Conservation (phyloP, 2,113 vertebrate species). For the Vidua macroura region DNA sequence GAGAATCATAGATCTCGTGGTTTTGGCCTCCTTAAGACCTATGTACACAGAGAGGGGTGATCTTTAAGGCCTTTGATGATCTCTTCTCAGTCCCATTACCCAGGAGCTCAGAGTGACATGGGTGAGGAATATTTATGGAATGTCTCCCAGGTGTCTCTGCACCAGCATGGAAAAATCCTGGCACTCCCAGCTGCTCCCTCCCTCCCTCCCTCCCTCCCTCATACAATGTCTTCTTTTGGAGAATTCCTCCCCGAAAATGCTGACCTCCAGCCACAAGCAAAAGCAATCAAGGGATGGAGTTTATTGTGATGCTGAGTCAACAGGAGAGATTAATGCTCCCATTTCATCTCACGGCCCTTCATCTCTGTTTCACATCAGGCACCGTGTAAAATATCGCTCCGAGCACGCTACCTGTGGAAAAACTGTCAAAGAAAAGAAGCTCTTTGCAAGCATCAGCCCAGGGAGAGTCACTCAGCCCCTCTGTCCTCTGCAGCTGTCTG, state of each 20-base stretch:
- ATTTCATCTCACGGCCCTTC: slow-evolving; percentile 10
- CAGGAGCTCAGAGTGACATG: not conserved
- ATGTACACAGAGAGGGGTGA: accelerated
- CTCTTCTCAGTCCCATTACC: not conserved
- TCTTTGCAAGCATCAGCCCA: not conserved
- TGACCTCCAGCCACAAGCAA: slow-evolving; percentile 11
- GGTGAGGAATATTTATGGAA: not conserved
- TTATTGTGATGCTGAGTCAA: slow-evolving; percentile 18
- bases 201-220: not conserved
- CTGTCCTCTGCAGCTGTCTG: not conserved
- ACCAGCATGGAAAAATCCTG: not conserved
- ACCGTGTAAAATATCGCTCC: not conserved
- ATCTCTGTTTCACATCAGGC: slow-evolving; percentile 34
- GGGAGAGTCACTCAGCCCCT: not conserved
- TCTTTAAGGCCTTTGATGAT: not conserved
- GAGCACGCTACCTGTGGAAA: not conserved
- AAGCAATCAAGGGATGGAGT: slow-evolving; percentile 34
- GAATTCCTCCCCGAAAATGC: not conserved
- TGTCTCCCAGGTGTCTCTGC: not conserved
- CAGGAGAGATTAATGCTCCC: not conserved
- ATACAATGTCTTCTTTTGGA: not conserved
- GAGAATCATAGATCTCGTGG: accelerated
- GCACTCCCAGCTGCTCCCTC: not conserved
- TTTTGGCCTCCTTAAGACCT: not conserved
- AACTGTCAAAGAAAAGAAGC: not conserved